Evolutionary conservation across 2,888 invertebrate genomes (phyloP), one percentile per base, ranked within the genome.

Genomic region (Sphecodes monilicornis): DNA sequence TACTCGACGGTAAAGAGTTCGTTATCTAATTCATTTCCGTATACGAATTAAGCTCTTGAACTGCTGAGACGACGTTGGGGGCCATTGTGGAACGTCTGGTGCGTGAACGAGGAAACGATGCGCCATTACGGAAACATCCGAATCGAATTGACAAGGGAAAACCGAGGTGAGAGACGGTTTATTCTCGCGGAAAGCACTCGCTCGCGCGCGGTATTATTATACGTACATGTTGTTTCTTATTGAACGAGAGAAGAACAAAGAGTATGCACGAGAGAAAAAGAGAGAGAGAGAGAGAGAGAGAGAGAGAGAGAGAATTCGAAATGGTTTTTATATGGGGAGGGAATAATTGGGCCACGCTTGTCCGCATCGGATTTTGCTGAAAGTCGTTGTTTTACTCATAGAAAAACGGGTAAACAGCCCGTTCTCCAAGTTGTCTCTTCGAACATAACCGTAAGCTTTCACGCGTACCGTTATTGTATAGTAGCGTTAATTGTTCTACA

Each of bases 341-440:
- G 80, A 60, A 88, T 87, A n/a, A n/a, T n/a, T n/a, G 84, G 85
- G 87, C 89, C 89, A 90, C 90, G 89, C 90, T 89, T 90, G 84
- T 82, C 84, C 84, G 87, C 87, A 84, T 88, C 86, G 82, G 90
- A 89, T 91, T 92, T 92, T 91, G 91, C 90, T 92, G 91, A 92
- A 92, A 91, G 91, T 92, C 85, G 71, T 74, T 70, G 60, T 68
- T 74, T 76, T 50, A 11, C 10, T 22, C 0, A 32, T n/a, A 74
- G 29, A 36, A 36, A 32, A 50, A 10, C 11, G 36, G 36, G 36
- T 50, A 0, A 66, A 22, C 18, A 66, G 13, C 18, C 39, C 22
- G 66, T 78, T 83, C 46, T 66, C 57, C 66, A 57, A n/a, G 46
- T 54, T 73, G 57, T 83, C 76, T 76, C 50, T 64, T 76, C 36